Evolutionary conservation across 2,888 invertebrate genomes (phyloP), one percentile per base, ranked within the genome.

Genomic region (Synergus gifuensis): DNA sequence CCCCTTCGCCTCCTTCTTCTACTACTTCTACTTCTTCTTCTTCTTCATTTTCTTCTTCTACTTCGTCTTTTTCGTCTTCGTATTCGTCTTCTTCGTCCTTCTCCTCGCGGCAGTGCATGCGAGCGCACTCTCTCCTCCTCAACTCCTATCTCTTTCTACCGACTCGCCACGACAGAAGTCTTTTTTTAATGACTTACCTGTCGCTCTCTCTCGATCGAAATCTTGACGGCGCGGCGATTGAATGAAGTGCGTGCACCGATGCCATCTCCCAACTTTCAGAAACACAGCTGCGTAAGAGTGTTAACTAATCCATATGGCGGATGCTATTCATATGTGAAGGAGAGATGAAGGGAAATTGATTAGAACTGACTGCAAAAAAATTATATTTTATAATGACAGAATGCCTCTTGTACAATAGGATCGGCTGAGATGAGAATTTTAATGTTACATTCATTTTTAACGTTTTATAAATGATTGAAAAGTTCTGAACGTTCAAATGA

Each of bases 1-100:
- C 78, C 84, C 82, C 81, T 81, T 79, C 76, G 82, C 82, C 82
- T 82, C 79, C 79, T 81, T 77, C 69, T 77, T 54, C 78, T 79
- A 76, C 78, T 76, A 63, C 78, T 78, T 28, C 66, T 78, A 44
- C 76, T 76, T 73, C 77, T 77, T 73, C 76, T 78, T 28, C 28
- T 28, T 3, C 28, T 28, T 3, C 3, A 3, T 3, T 3, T 28
- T 16, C 49, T 5, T 16, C 49, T 14, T 16, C 49, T 7, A 0
- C 42, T 2, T 28, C 28, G 0, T 28, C 79, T 28, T 3, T 3
- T 28, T 28, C 28, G 2, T 49, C 49, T 5, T 49, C 49, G 4
- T 16, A 16, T 0, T 9, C 42, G 8, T 28, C 28, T 28, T 28
- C 79, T 66, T 77, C 76, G 67, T 67, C 79, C 73, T 78, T 44